Conservation (phyloP, 2,888 invertebrate species). For the Apantesis nais region DNA sequence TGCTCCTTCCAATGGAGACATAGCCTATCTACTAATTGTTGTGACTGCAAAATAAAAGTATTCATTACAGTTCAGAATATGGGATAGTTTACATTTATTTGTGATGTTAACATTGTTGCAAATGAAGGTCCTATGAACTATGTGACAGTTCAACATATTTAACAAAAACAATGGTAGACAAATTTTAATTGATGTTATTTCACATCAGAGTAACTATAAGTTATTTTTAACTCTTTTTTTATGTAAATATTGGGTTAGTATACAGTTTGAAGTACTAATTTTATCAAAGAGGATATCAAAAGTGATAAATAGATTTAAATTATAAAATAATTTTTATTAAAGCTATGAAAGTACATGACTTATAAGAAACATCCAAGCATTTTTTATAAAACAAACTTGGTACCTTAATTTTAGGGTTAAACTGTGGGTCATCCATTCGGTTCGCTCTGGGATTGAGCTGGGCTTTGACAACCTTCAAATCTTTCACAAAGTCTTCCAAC, state of each 20-base stretch:
- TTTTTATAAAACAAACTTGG: background rate
- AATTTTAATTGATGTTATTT: too few relatives aligned
- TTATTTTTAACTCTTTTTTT: too few relatives aligned
- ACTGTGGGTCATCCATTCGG: slow-evolving; percentile 75
- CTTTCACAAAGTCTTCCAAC: slow-evolving; percentile 59
- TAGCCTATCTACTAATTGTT: slow-evolving; percentile 72
- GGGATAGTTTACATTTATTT: background rate
- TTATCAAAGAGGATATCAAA: too few relatives aligned
- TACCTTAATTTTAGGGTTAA: slow-evolving; percentile 73
- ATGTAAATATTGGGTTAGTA: too few relatives aligned
- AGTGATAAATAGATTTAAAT: too few relatives aligned
- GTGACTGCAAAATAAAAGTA: slow-evolving; percentile 53
- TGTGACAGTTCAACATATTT: too few relatives aligned
- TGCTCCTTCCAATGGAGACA: slow-evolving; percentile 79
- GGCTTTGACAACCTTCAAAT: slow-evolving; percentile 58
- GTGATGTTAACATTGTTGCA: too few relatives aligned
- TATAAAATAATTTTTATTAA: too few relatives aligned
- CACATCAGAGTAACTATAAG: too few relatives aligned
- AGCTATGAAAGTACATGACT: background rate
- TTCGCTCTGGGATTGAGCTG: slow-evolving; percentile 74
- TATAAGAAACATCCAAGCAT: background rate
- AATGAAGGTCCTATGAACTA: too few relatives aligned
- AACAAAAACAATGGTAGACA: too few relatives aligned
- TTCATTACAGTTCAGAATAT: background rate
- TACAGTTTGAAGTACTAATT: too few relatives aligned